Percentiles rank a stretch among this genome's conserved stretches.
These are phyloP conservation scores for Trileptium ribeirensis DNA, from an alignment of 2,888 invertebrate genomes.

Conservation along the genomic window DNA sequence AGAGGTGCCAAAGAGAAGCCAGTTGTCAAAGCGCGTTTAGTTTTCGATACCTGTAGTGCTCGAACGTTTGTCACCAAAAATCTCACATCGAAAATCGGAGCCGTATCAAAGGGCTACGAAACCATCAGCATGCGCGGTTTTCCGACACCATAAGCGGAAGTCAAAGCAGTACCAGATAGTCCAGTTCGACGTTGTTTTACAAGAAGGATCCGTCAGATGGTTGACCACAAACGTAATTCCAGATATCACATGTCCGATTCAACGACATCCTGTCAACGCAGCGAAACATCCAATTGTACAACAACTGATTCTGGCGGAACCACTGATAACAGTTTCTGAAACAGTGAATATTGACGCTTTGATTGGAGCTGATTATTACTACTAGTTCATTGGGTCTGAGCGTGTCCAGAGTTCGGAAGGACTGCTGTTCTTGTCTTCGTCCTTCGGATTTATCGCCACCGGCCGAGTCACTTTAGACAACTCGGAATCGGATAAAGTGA, in stretches of 20 bases:
- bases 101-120: background rate
- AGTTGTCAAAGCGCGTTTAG: background rate
- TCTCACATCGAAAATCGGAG: background rate
- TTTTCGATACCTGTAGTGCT: background rate
- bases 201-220: background rate
- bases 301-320: slow-evolving; percentile 3
- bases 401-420: background rate
- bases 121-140: background rate
- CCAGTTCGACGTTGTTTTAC: background rate
- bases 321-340: background rate
- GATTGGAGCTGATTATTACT: slow-evolving; percentile 7
- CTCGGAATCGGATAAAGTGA: background rate
- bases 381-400: background rate
- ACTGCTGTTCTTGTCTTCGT: background rate
- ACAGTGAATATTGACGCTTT: background rate
- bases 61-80: background rate
- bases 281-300: background rate
- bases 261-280: background rate
- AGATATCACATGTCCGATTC: background rate
- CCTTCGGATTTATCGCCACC: background rate
- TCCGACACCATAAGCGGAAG: background rate
- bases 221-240: background rate
- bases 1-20: background rate
- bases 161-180: background rate
- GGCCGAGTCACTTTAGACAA: background rate